Base-by-base conservation (phyloP, 2,888 invertebrate species). In the Xylophagus ater region DNA sequence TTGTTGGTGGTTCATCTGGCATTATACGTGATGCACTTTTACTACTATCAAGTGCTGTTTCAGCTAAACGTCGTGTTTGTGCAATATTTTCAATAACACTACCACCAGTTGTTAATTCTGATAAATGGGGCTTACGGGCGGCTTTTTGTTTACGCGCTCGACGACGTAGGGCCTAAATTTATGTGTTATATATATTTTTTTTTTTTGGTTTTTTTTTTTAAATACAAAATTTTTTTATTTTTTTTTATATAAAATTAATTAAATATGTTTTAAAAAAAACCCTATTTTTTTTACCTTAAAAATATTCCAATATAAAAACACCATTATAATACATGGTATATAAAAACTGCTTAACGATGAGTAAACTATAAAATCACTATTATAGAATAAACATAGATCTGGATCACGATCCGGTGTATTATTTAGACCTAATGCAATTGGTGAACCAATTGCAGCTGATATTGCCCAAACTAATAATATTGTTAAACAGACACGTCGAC, bases 331-430 rank as follows among this genome's bases (percentile, higher is more conserved):
- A 63, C 96, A 89, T 24, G 98, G 98, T 57, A 98, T 93, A 69
- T 94, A 98, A 76, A 98, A 98, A 56, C 97, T 97, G 50, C 90
- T 89, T 52, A 98, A 74, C 38, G 97, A 97, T 10, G 96, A 97
- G 69, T 90, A 94, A 58, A 98, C 86, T 60, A 97, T 88, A 67
- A 97, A 98, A 69, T 94, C 89, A 51, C 92, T 85, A 68, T 94
- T 97, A 70, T 94, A 94, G 74, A 98, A 96, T 53, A 88, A 77
- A 69, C 98, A 98, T 55, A 82, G 78, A 61, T 83, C 80, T 47
- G 81, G 78, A 55, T 77, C 74, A 46, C 90, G 71, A 58, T 87
- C 79, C 0, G 88, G 85, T 2, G 90, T 88, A 64, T 90, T 87
- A 70, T 97, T 97, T 53, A 96, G 78, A 24, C 97, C 97, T 51